These are phyloP conservation scores for Branchipolynoe longqiensis DNA, from an alignment of 2,888 invertebrate genomes.

Conservation along the genomic window DNA sequence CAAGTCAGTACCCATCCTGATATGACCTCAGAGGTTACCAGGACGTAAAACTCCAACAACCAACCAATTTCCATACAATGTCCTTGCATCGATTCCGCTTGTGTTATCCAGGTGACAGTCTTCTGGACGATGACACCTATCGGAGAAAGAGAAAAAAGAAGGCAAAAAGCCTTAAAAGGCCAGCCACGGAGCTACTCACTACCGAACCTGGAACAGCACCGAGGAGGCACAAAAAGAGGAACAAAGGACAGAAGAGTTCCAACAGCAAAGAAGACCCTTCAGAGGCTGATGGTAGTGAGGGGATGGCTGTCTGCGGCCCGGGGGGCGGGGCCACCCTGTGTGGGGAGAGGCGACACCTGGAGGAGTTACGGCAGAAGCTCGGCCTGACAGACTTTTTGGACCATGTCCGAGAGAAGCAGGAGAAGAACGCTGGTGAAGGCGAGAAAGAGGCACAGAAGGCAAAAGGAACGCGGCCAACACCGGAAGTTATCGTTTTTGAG, in stretches of 20 bases:
- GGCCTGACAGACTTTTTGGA: slow-evolving; percentile 29
- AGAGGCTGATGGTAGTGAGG: not conserved
- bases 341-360: slow-evolving; percentile 33
- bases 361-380: slow-evolving; percentile 41
- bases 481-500: slow-evolving; percentile 72
- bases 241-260: not conserved
- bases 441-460: not conserved
- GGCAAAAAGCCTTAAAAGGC: not conserved
- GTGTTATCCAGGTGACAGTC: slow-evolving; percentile 48
- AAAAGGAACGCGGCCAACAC: slow-evolving; percentile 52
- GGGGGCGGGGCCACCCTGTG: not conserved
- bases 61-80: not conserved
- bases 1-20: too few species aligned
- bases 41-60: too few species aligned
- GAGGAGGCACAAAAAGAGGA: slow-evolving; percentile 3
- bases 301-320: not conserved
- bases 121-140: slow-evolving; percentile 10
- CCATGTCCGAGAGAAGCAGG: not conserved
- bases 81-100: not conserved
- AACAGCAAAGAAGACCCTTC: not conserved
- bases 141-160: slow-evolving; percentile 48
- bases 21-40: too few species aligned
- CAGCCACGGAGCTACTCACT: too few species aligned
- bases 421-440: not conserved
- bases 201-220: not conserved